Evolutionary conservation across 2,888 invertebrate species (phyloP).

Genomic region (Polia nebulosa): DNA sequence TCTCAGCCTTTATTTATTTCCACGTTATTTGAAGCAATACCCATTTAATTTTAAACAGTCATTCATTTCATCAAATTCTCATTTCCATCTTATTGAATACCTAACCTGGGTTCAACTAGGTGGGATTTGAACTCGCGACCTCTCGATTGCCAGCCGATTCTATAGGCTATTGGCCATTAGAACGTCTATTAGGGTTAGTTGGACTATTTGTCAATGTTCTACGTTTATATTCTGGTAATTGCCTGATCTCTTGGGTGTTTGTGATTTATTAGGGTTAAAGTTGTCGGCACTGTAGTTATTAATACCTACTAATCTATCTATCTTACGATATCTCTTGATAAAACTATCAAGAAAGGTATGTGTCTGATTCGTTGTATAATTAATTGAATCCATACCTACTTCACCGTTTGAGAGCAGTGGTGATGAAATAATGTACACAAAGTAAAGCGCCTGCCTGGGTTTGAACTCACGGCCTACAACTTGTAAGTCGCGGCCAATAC

Average conservation of each 20-base stretch:
- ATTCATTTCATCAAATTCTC: conserved; percentile 17
- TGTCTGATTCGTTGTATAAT: not conserved
- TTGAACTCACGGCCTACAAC: no score
- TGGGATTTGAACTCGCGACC: conserved; percentile 41
- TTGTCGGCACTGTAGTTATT: not conserved
- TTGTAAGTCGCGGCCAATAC: no score
- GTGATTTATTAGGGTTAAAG: conserved; percentile 10
- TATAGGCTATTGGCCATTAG: conserved; percentile 19
- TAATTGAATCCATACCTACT: no score
- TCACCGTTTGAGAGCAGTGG: no score
- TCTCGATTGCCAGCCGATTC: conserved; percentile 15
- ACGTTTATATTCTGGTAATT: conserved; percentile 22
- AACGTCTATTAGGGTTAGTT: conserved; percentile 25
- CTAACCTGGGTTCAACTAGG: conserved; percentile 42
- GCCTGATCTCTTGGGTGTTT: not conserved
- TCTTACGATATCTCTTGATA: no score
- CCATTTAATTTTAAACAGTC: not conserved
- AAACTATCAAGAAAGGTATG: no score
- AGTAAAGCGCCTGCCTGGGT: no score
- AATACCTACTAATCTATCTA: no score
- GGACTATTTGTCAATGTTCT: conserved; percentile 40
- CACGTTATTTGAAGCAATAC: not conserved
- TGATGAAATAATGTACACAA: no score
- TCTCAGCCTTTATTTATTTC: no score
- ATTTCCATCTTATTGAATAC: conserved; percentile 15